These are phyloP conservation scores for Dendrolimus punctatus DNA, from an alignment of 1,140 invertebrate genomes.

Conservation along the genomic window DNA sequence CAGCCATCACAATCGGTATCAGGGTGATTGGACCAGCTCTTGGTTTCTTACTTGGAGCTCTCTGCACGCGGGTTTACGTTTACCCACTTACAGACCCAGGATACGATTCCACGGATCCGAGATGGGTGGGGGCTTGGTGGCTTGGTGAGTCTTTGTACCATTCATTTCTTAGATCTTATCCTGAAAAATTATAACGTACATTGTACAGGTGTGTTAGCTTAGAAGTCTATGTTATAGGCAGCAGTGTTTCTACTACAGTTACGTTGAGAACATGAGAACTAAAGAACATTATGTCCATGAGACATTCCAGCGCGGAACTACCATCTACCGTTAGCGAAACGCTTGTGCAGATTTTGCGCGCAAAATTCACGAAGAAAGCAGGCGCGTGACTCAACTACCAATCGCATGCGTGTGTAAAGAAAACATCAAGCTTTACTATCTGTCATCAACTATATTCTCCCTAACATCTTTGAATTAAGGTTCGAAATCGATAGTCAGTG, in stretches of 20 bases:
- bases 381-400: conserved; percentile 52
- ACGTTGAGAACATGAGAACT: no score
- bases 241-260: no score
- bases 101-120: conserved; percentile 86
- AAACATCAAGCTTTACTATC: conserved; percentile 6
- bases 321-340: conserved; percentile 57
- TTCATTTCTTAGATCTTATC: background rate
- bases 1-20: conserved; percentile 93
- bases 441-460: conserved; percentile 3
- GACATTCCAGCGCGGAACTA: conserved; percentile 49
- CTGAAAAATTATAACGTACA: background rate
- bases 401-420: conserved; percentile 40
- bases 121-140: conserved; percentile 96
- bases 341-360: conserved; percentile 57
- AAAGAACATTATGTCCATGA: conserved; percentile 10
- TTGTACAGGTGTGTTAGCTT: no score
- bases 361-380: conserved; percentile 68
- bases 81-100: conserved; percentile 83
- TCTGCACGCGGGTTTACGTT: conserved; percentile 91
- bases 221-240: no score
- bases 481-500: conserved; percentile 24
- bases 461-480: conserved; percentile 32
- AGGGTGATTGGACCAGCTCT: conserved; percentile 91
- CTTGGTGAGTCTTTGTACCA: conserved; percentile 74
- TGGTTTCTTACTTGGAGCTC: conserved; percentile 91